These are phyloP conservation scores for Gastracanthus pulcherrimus DNA, from an alignment of 2,888 invertebrate species.

Conservation along the genomic window DNA sequence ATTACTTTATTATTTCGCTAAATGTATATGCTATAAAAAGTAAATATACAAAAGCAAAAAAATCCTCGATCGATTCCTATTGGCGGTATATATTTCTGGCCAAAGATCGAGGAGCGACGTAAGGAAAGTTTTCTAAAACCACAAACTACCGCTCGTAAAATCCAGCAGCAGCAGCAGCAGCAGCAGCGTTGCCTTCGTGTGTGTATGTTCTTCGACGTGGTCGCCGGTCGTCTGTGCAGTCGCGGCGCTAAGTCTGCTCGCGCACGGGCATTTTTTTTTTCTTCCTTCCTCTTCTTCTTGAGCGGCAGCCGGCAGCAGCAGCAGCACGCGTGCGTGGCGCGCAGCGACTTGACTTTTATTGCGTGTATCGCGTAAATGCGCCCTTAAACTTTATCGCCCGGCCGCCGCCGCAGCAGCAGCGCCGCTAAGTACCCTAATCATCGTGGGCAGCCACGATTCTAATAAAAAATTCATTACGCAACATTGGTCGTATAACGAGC, in stretches of 20 bases:
- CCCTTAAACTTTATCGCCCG: conserved; percentile 63
- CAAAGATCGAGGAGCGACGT: conserved; percentile 2
- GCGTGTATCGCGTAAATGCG: conserved; percentile 72
- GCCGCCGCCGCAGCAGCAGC: conserved; percentile 12
- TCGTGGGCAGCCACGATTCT: conserved; percentile 53
- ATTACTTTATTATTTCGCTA: no score
- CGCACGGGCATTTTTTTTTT: conserved; percentile 34
- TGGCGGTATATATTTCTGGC: not conserved
- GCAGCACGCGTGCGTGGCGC: conserved; percentile 41
- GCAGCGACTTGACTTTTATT: conserved; percentile 71
- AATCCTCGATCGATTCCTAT: not conserved
- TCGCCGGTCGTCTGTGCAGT: no score
- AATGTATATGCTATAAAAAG: not conserved
- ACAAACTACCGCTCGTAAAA: conserved; percentile 72
- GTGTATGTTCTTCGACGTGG: conserved; percentile 22
- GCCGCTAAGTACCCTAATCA: conserved; percentile 56
- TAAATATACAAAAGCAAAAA: not conserved
- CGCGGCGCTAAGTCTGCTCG: conserved; percentile 54
- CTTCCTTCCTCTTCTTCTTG: conserved; percentile 25
- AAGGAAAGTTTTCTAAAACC: conserved; percentile 71
- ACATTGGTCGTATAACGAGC: not conserved
- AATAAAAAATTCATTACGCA: conserved; percentile 58
- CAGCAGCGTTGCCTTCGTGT: conserved; percentile 58
- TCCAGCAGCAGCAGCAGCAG: conserved; percentile 64
- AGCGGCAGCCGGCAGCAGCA: no score